Evolutionary conservation across 2,797 vertebrate species (phyloP), one percentile per base, ranked within the genome.

Genomic region (Rachycentron canadum): DNA sequence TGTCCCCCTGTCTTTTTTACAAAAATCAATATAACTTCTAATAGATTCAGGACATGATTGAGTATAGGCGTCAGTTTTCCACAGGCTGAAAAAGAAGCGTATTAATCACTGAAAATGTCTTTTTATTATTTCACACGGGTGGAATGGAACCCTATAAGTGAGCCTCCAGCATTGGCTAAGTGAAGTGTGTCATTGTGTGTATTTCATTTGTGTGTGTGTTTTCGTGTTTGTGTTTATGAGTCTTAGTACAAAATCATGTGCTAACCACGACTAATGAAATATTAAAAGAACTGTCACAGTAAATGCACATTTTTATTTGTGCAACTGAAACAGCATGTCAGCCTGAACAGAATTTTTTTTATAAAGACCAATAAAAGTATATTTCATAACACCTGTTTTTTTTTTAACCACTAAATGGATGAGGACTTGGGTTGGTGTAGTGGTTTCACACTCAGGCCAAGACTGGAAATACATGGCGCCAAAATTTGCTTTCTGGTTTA

Each of bases 21-120:
- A 88, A 87, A 91, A 91, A 94, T 95, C 95, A 90, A 94, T 95
- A 91, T 95, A 91, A 80, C 77, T 88, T 93, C 83, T 94, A 95
- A 95, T 94, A 94, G 90, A 94, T 89, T 93, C 81, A 85, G 84
- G 83, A 79, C 79, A 86, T 94, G 94, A 95, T 92, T 91, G 91
- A 95, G 88, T 89, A 79, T 72, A 69, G 85, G 75, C 79, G 79
- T 91, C 89, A 90, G 57, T 73, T 92, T 92, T 83, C 86, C 73
- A 84, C 83, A 80, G 86, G 83, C 90, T 84, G 68, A 49, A 74
- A 60, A 81, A 83, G 72, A 90, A 85, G 78, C 26, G 47, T 91
- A 95, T 95, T 94, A 92, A 94, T 95, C 92, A 94, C 84, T 71
- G 76, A 89, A 90, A 93, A 91, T 90, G 71, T 90, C 26, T 93